Base-by-base conservation (phyloP, 1,140 invertebrate species). In the Telenomus remus region DNA sequence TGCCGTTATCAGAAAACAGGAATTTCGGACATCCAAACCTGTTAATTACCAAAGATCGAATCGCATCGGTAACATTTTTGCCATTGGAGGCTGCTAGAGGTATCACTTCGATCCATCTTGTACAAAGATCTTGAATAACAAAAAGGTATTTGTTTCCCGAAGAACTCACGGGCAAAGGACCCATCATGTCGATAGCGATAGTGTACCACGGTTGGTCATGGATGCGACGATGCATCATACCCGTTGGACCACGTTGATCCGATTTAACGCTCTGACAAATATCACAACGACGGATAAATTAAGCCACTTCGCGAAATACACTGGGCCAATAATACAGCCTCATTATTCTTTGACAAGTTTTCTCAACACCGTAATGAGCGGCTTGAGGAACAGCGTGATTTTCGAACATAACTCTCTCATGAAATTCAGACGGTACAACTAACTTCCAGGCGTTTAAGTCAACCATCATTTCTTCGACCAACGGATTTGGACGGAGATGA, bases 11-110 rank as follows among this genome's bases (percentile, higher is more conserved):
- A 2, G n/a, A 39, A 1, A 39, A 9, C 1, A 39, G 2, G 1
- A 1, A 4, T 9, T 9, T 3, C 3, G 37, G 37, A 1, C 3
- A 4, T 9, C 37, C 37, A 3, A 3, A 39, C 3, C 8, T 3
- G n/a, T 9, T 39, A 2, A 9, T 4, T 1, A 39, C 37, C 1
- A 4, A 2, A n/a, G 9, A 9, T 2, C 3, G 2, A 9, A 39
- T 3, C 3, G 1, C 9, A 1, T 9, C n/a, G 37, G 8, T 9
- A 9, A 39, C 9, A 39, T 3, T 85, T 4, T 64, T 68, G 0
- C 46, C 15, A 1, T 4, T 48, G 1, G 15, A 6, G 0, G 7
- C 3, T 15, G 6, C 13, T 7, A 48, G 10, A 10, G 46, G 46
- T 4, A 1, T 19, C 7, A 14, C 16, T 10, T 16, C 46, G 19